Evolutionary conservation across 2,888 invertebrate genomes (phyloP), one percentile per base, ranked within the genome.

Genomic region (Formica aserva): DNA sequence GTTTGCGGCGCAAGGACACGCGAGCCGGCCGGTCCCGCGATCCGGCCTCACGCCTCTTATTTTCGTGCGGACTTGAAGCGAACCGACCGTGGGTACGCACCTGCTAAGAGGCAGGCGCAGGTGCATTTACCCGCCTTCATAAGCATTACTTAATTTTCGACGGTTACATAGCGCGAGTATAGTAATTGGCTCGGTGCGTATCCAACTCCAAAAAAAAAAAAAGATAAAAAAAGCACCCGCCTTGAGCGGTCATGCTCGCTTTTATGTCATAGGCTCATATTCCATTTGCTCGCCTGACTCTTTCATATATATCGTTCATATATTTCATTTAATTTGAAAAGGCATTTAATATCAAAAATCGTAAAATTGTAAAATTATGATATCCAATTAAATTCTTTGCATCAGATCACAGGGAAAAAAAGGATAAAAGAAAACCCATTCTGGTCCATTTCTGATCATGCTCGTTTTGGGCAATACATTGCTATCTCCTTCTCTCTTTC

Each of bases 131-230:
- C 80, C 85, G 83, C 85, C 89, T 91, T 89, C 85, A 86, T 86
- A 86, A 90, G 90, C 90, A 90, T 91, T 92, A 88, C 88, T 92
- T 92, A 87, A 92, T 92, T 92, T 92, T 92, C 87, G 88, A 87
- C 88, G 86, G 90, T 91, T 92, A 89, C 91, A 75, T 87, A 88
- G 82, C 84, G 81, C 83, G 91, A 92, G 92, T 92, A 55, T 55
- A 92, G 92, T 90, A 90, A 92, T 91, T 85, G 78, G 60, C 76
- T 48, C 32, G 35, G 55, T 35, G 77, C 65, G n/a, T 67, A 82
- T 77, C 67, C 72, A 55, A 63, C 78, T 55, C 18, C 52, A n/a
- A 52, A 52, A 52, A 62, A 52, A n/a, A 52, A 52, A 41, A 62
- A 52, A 15, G 63, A 78, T 83, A 63, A 80, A 83, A 80, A 45